Conservation (phyloP, 2,797 vertebrate genomes). For the Gambelia wislizenii region DNA sequence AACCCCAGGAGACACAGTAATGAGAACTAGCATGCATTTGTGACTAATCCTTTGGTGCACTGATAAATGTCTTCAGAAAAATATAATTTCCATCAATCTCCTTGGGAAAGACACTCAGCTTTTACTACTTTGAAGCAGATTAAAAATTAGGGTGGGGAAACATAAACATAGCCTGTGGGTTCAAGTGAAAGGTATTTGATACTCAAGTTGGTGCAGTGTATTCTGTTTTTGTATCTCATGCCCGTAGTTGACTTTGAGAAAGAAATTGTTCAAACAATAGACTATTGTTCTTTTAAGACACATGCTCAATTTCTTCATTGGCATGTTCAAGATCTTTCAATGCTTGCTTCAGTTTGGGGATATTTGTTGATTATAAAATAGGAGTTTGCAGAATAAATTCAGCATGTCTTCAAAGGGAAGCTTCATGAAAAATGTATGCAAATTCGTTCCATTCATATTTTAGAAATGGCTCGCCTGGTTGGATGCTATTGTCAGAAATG, state of each 20-base stretch:
- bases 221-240: neutral
- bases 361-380: neutral
- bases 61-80: slow-evolving; percentile 56
- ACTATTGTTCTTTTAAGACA: neutral
- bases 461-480: neutral
- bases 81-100: slow-evolving; percentile 49
- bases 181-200: slow-evolving; percentile 62
- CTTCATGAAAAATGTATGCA: neutral
- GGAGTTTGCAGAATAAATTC: neutral
- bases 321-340: neutral
- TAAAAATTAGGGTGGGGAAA: slow-evolving; percentile 50
- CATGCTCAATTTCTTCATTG: neutral
- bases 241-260: neutral
- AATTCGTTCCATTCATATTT: neutral
- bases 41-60: slow-evolving; percentile 51
- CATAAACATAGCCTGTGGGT: slow-evolving; percentile 53
- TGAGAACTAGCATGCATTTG: slow-evolving; percentile 61
- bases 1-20: slow-evolving; percentile 56
- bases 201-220: neutral
- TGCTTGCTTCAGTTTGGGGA: neutral
- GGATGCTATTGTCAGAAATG: neutral
- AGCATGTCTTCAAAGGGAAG: neutral
- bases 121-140: slow-evolving; percentile 51
- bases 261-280: neutral
- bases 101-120: slow-evolving; percentile 44